Base-by-base conservation (phyloP, 2,797 vertebrate species). In the Argentina silus region DNA sequence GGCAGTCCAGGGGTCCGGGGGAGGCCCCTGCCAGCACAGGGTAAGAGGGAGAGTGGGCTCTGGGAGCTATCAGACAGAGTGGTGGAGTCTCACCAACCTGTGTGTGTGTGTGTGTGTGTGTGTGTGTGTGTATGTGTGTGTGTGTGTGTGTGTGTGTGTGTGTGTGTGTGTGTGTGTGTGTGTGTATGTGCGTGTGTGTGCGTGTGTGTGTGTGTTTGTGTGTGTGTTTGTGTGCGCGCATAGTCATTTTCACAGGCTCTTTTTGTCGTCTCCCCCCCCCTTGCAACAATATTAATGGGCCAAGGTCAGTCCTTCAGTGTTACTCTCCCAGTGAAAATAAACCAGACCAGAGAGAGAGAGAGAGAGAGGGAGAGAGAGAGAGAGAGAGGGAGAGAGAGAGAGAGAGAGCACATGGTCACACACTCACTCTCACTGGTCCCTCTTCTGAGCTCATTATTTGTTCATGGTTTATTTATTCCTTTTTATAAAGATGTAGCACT, bases 281-380 rank as follows among this genome's bases (percentile, higher is more conserved):
- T 48, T 70, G 55, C 66, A 71, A 60, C 81, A 67, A 87, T 84
- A 87, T 87, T 85, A 90, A 86, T 86, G 81, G 72, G 50, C 76
- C 84, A 79, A 83, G 84, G 83, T 87, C 80, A 76, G 81, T 82
- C 78, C 72, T 68, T 70, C 73, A 82, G 62, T 72, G 73, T 87
- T 80, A 67, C 73, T 81, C 79, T 84, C 67, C 71, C 50, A 76
- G 74, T 81, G 73, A 85, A 89, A 90, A 90, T 88, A 91, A 89
- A 87, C 78, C 73, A 72, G 73, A 67, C 62, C 55, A 55, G 70
- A 76, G 51, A 76, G 70, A 53, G 67, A 55, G 70, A 76, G 51
- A 76, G 70, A 51, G 50, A 51, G 48, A 50, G 60, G 47, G 70
- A 76, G 51, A 76, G 70, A 53, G 67, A 51, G 50, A 51, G 48